Evolutionary conservation across 2,888 invertebrate genomes (phyloP), one percentile per base, ranked within the genome.

Genomic region (Noctuana brunneofusca): DNA sequence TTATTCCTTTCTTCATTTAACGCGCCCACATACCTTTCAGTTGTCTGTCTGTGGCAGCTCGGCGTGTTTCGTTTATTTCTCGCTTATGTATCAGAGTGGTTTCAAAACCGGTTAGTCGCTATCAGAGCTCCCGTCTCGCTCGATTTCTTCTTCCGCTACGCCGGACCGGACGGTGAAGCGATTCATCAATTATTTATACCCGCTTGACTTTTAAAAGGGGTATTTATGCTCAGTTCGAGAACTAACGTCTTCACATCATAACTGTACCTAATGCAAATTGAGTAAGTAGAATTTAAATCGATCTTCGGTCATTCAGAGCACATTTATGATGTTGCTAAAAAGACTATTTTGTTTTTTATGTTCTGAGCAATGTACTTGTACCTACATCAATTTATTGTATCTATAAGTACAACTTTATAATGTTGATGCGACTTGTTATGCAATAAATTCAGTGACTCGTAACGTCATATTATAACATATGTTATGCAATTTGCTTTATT

Each of bases 181-280:
- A 80, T 80, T 81, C 79, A 84, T 86, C 79, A 81, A 83, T 86
- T 84, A 84, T 83, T 82, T 81, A 81, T 81, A 78, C 72, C 71
- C 68, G 71, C 73, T 82, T 82, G 79, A 77, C 77, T 83, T 83
- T 77, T 72, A 77, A 77, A 82, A 73, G 64, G 64, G 68, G 70
- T 68, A 66, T 73, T 75, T 75, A 73, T 72, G 73, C 68, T 70
- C 75, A 65, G 70, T 65, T 68, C 56, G 60, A 71, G 62, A 71
- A 57, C 66, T 63, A 14, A 68, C 53, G 52, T 58, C 66, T 73
- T 77, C 72, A 77, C 72, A 74, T 78, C 70, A 79, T 78, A 80
- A 78, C 75, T 74, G 72, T 74, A 43, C 8, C 43, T 43, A 74
- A 74, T 78, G 71, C 68, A 70, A 77, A 75, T 72, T 63, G 55